Percentiles rank a stretch among this genome's conserved stretches.
Conservation (phyloP, 2,888 invertebrate species). For the Arge pagana region DNA sequence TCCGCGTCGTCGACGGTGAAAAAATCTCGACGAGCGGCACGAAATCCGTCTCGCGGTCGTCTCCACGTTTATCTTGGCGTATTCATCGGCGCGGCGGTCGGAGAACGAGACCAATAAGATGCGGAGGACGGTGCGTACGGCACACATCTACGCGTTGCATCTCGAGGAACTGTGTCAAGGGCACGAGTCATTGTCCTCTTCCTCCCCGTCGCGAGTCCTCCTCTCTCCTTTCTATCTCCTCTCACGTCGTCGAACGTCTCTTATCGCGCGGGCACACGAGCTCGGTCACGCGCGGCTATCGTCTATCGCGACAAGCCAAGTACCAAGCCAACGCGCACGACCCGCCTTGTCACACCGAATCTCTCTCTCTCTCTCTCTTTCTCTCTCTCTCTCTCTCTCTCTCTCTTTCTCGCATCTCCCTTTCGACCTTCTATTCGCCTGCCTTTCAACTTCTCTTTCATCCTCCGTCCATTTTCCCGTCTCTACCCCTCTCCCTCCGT, state of each 20-base stretch:
- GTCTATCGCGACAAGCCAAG: too few relatives aligned
- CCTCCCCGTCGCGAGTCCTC: constrained; percentile 22
- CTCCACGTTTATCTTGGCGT: too few relatives aligned
- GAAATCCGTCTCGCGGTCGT: too few relatives aligned
- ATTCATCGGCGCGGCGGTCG: background rate
- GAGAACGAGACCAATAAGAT: constrained; percentile 20
- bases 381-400: constrained; percentile 10
- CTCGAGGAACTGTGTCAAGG: constrained; percentile 17
- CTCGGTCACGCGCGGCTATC: too few relatives aligned
- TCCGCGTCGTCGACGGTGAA: too few relatives aligned
- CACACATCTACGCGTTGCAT: constrained; percentile 19
- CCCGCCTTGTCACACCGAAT: background rate
- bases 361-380: constrained; percentile 8
- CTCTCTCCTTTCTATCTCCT: constrained; percentile 19
- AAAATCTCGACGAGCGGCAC: too few relatives aligned
- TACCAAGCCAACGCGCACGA: too few relatives aligned
- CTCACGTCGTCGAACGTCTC: constrained; percentile 7
- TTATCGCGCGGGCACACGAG: too few relatives aligned
- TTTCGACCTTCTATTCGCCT: background rate
- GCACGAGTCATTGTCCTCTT: constrained; percentile 29
- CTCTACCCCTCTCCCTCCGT: constrained; percentile 30
- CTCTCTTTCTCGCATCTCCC: constrained; percentile 10
- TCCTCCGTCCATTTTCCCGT: background rate
- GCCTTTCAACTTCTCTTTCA: background rate
- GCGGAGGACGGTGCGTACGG: too few relatives aligned